Evolutionary conservation across 1,140 invertebrate species (phyloP).

Genomic region (Drosophila elegans): DNA sequence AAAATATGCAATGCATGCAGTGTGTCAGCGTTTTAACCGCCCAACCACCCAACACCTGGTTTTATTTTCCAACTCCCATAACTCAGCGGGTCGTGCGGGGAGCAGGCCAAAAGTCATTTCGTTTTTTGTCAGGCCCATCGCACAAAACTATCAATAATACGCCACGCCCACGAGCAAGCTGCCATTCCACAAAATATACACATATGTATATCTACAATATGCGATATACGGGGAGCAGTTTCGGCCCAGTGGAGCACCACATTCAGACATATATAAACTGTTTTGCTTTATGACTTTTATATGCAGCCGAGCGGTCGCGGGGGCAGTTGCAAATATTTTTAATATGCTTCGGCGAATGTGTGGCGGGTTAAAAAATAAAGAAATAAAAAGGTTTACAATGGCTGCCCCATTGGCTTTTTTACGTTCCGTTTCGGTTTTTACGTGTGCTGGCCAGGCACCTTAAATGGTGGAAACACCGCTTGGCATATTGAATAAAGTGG

Average conservation of each 20-base stretch:
- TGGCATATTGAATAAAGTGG: slow-evolving; percentile 67
- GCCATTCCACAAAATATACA: neutral
- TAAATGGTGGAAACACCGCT: slow-evolving; percentile 45
- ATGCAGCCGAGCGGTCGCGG: slow-evolving; percentile 50
- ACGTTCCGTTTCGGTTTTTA: slow-evolving; percentile 49
- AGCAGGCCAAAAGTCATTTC: slow-evolving; percentile 61
- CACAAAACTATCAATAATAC: slow-evolving; percentile 79
- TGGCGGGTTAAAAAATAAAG: slow-evolving; percentile 21
- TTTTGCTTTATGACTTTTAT: slow-evolving; percentile 81
- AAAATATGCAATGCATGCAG: slow-evolving; percentile 82
- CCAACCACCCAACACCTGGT: slow-evolving; percentile 15
- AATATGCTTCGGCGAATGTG: slow-evolving; percentile 67
- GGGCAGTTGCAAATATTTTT: slow-evolving; percentile 71
- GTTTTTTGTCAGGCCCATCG: slow-evolving; percentile 66
- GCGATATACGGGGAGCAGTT: slow-evolving; percentile 1
- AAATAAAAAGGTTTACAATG: slow-evolving; percentile 53
- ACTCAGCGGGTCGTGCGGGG: slow-evolving; percentile 13
- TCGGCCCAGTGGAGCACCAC: slow-evolving; percentile 24
- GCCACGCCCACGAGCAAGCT: slow-evolving; percentile 38
- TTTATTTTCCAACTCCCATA: slow-evolving; percentile 46
- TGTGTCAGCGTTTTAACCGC: slow-evolving; percentile 66
- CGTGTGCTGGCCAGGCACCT: slow-evolving; percentile 23
- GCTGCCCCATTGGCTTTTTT: slow-evolving; percentile 36
- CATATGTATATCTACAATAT: neutral
- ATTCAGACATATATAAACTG: slow-evolving; percentile 63